phyloP scores from a whole-genome alignment of 2,888 invertebrate species.

The Epirrita christyi region DNA sequence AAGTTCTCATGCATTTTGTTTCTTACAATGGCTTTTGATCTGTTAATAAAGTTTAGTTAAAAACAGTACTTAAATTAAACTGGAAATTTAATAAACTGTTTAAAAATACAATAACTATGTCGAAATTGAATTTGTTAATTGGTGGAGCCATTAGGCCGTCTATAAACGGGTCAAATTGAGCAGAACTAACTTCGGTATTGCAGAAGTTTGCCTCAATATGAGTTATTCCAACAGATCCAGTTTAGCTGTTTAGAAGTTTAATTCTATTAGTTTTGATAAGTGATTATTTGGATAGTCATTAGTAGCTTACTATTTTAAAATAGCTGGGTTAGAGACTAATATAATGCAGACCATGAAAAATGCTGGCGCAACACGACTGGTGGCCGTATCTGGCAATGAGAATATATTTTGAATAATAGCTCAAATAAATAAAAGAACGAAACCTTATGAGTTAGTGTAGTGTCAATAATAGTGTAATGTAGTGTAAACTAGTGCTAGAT shows the following conservation, averaged over 20 bases:
- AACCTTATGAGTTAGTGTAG: no score
- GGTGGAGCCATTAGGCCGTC: conserved; percentile 11
- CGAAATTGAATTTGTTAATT: conserved; percentile 13
- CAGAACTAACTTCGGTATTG: conserved; percentile 25
- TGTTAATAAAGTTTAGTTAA: neutral
- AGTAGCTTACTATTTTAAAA: no score
- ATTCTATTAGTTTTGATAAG: conserved; percentile 2
- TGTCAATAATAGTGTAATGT: no score
- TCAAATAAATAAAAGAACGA: no score
- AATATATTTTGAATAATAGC: no score
- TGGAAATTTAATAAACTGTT: neutral
- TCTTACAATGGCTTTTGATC: neutral
- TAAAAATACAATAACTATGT: neutral
- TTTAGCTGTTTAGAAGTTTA: conserved; percentile 2
- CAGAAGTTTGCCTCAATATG: conserved; percentile 19
- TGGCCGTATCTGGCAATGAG: no score
- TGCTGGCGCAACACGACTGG: no score
- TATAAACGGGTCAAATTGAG: conserved; percentile 20
- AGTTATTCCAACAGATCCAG: conserved; percentile 4
- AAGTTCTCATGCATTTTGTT: neutral
- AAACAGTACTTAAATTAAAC: neutral
- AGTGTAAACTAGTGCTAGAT: no score
- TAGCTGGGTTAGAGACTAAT: no score
- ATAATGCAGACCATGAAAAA: no score
- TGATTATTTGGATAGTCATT: no score